Evolutionary conservation across 2,797 vertebrate species (phyloP).

Genomic region (Atherinosoma microstoma): DNA sequence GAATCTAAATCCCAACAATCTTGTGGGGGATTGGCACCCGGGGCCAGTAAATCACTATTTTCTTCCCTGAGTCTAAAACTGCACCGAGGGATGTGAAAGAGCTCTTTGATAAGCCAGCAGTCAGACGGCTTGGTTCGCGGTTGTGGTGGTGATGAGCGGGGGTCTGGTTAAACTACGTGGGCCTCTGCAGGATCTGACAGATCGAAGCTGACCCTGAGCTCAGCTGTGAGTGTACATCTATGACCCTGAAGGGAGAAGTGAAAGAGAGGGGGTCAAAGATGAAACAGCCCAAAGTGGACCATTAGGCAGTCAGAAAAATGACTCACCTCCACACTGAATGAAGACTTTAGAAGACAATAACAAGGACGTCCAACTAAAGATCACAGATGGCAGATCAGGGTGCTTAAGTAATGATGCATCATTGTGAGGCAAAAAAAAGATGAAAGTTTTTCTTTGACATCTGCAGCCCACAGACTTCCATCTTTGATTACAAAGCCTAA

Average conservation of each 20-base stretch:
- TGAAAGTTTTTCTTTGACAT: conserved; percentile 42
- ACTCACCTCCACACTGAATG: conserved; percentile 16
- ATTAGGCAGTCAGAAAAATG: conserved; percentile 25
- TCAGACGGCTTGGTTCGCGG: conserved; percentile 4
- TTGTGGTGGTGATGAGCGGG: conserved; percentile 13
- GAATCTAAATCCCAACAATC: conserved; percentile 21
- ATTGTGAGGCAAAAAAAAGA: conserved; percentile 33
- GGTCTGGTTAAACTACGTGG: conserved; percentile 36
- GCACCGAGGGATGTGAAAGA: conserved; percentile 68
- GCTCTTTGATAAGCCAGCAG: conserved; percentile 68
- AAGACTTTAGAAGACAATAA: conserved; percentile 12
- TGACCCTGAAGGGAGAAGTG: conserved; percentile 32
- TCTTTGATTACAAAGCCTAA: conserved; percentile 60
- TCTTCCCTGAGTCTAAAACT: conserved; percentile 37
- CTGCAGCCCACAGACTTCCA: conserved; percentile 41
- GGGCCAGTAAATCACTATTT: conserved; percentile 58
- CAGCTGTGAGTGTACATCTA: conserved; percentile 55
- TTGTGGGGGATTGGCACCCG: conserved; percentile 25
- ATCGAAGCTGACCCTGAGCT: conserved; percentile 41
- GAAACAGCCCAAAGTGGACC: conserved; percentile 17
- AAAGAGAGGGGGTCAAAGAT: conserved; percentile 39
- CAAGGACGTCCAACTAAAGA: conserved; percentile 20
- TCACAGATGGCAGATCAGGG: conserved; percentile 7
- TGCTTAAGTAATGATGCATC: conserved; percentile 22
- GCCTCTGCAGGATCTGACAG: conserved; percentile 45